Percentiles rank a stretch among this genome's conserved stretches.
These are phyloP conservation scores for Conops quadrifasciatus DNA, from an alignment of 2,888 invertebrate genomes.

Conservation along the genomic window DNA sequence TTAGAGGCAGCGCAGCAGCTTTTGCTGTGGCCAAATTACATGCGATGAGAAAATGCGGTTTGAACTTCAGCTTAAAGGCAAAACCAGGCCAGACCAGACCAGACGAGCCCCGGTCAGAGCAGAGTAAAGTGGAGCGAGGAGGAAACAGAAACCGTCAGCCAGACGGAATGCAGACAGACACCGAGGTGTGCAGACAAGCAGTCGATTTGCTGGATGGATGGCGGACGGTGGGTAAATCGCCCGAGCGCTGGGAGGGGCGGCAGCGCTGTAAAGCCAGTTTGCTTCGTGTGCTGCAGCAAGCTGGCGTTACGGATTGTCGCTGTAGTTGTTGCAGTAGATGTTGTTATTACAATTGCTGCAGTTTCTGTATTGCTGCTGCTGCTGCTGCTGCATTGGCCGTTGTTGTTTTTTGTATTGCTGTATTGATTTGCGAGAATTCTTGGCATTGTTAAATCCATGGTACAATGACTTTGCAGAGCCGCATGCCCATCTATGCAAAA, in stretches of 20 bases:
- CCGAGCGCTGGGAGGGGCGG: not conserved
- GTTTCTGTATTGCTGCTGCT: not conserved
- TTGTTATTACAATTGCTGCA: not conserved
- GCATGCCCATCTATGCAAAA: not conserved
- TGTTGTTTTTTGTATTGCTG: slow-evolving; percentile 6
- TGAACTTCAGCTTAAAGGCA: slow-evolving; percentile 11
- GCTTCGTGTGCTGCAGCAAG: slow-evolving; percentile 2
- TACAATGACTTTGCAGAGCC: not conserved
- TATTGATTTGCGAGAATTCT: slow-evolving; percentile 34
- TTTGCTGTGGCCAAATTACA: too few species aligned
- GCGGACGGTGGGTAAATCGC: not conserved
- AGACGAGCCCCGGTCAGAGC: too few species aligned
- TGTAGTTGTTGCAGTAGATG: too few species aligned
- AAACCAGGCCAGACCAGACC: slow-evolving; percentile 7
- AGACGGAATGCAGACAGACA: slow-evolving; percentile 20
- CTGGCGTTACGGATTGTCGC: not conserved
- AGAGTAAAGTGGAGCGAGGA: too few species aligned
- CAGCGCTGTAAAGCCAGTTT: too few species aligned
- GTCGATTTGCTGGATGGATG: not conserved
- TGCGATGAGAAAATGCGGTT: slow-evolving; percentile 12
- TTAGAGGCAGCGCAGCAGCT: too few species aligned
- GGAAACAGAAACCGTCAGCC: slow-evolving; percentile 8
- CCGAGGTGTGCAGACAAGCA: not conserved
- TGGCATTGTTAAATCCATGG: slow-evolving; percentile 29
- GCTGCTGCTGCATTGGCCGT: not conserved